Evolutionary conservation across 2,797 vertebrate genomes (phyloP).

Genomic region (Gobio occitaniae): DNA sequence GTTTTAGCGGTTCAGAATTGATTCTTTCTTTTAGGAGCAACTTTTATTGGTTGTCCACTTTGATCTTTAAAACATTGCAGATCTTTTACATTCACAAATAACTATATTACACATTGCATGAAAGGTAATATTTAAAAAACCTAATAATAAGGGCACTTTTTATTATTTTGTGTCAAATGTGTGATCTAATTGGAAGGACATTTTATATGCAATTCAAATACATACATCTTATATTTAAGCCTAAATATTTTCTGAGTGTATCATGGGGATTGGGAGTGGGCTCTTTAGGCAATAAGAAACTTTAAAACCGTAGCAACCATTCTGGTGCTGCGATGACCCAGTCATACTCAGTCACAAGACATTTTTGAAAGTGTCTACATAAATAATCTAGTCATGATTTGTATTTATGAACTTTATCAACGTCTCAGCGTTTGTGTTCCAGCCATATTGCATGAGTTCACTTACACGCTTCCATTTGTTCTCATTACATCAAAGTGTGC

Average conservation of each 20-base stretch:
- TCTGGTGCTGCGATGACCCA: not conserved
- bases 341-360: not conserved
- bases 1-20: too few relatives aligned
- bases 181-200: too few relatives aligned
- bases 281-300: not conserved
- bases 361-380: not conserved
- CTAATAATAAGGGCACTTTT: too few relatives aligned
- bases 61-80: too few relatives aligned
- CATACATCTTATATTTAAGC: not conserved
- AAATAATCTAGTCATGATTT: not conserved
- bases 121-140: too few relatives aligned
- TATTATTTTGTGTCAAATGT: too few relatives aligned
- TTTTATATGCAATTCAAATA: too few relatives aligned
- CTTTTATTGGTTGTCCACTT: not conserved
- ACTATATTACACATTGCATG: too few relatives aligned
- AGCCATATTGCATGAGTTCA: not conserved
- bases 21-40: not conserved
- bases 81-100: too few relatives aligned
- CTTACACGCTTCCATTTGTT: slow-evolving; percentile 2
- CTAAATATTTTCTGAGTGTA: not conserved
- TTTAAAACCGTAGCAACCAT: not conserved
- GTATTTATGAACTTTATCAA: not conserved
- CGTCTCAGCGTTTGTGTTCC: not conserved
- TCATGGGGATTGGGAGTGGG: not conserved
- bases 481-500: slow-evolving; percentile 20